Conservation (phyloP, 2,888 invertebrate species). For the Teleogryllus oceanicus region DNA sequence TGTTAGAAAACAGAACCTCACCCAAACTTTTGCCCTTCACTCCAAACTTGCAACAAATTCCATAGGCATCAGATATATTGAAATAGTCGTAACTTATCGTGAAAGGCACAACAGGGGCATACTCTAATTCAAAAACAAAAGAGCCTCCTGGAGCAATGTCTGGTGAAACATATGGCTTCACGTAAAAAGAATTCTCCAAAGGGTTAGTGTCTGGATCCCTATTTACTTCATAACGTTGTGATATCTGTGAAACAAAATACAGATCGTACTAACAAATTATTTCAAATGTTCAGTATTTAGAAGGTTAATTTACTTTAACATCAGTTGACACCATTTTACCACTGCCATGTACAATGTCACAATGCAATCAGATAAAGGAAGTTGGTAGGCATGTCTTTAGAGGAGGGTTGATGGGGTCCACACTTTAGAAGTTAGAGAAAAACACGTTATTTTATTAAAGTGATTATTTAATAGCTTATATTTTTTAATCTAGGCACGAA, state of each 20-base stretch:
- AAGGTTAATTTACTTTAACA: no score
- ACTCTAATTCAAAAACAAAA: constrained; percentile 44
- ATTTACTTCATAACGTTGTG: background rate
- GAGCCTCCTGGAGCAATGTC: constrained; percentile 36
- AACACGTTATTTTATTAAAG: no score
- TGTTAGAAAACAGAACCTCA: background rate
- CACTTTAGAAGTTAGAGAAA: no score
- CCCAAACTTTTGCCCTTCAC: background rate
- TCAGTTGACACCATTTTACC: no score
- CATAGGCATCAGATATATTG: constrained; percentile 42
- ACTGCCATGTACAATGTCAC: no score
- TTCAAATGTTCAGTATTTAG: no score
- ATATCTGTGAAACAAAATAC: background rate
- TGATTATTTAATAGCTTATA: no score
- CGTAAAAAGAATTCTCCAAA: background rate
- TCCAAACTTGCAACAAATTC: background rate
- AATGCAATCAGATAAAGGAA: no score
- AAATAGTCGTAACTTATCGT: constrained; percentile 46
- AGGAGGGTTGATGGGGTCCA: no score
- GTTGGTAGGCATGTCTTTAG: no score
- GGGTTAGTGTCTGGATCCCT: constrained; percentile 6
- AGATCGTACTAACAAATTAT: background rate
- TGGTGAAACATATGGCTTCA: background rate
- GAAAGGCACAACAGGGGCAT: constrained; percentile 43
- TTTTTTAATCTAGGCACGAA: no score